These are phyloP conservation scores for Synanthedon tipuliformis DNA, from an alignment of 2,888 invertebrate species.

Conservation along the genomic window DNA sequence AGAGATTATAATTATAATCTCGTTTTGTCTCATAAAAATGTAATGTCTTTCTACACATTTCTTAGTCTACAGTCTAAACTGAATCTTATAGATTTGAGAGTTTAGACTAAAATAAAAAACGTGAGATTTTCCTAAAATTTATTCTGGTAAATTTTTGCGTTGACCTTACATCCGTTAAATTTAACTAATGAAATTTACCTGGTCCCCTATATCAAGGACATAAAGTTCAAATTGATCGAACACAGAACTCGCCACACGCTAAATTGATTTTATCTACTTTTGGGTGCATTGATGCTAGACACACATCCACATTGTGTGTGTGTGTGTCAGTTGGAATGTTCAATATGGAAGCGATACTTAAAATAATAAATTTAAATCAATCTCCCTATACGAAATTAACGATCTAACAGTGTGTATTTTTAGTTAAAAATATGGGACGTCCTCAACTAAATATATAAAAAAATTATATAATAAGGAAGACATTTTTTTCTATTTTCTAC, in stretches of 20 bases:
- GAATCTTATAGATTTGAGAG: background rate
- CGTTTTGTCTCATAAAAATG: too few relatives aligned
- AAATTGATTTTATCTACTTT: conserved; percentile 28
- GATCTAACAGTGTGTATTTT: background rate
- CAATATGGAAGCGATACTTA: background rate
- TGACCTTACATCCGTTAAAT: too few relatives aligned
- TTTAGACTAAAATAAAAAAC: background rate
- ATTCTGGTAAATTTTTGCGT: background rate
- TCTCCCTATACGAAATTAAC: too few relatives aligned
- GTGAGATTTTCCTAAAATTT: background rate
- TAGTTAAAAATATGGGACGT: background rate
- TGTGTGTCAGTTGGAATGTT: background rate
- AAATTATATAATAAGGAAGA: background rate
- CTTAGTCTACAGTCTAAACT: too few relatives aligned
- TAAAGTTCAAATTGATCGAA: conserved; percentile 3
- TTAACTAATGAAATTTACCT: conserved; percentile 8
- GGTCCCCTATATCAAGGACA: conserved; percentile 4
- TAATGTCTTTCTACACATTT: too few relatives aligned
- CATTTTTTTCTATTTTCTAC: background rate
- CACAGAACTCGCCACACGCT: conserved; percentile 30
- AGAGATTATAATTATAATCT: too few relatives aligned
- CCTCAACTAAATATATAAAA: background rate
- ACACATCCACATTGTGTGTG: conserved; percentile 5
- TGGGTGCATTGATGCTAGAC: conserved; percentile 32
- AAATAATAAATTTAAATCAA: too few relatives aligned